These are phyloP conservation scores for Zophobas atratus DNA, from an alignment of 1,140 invertebrate genomes.

Conservation along the genomic window DNA sequence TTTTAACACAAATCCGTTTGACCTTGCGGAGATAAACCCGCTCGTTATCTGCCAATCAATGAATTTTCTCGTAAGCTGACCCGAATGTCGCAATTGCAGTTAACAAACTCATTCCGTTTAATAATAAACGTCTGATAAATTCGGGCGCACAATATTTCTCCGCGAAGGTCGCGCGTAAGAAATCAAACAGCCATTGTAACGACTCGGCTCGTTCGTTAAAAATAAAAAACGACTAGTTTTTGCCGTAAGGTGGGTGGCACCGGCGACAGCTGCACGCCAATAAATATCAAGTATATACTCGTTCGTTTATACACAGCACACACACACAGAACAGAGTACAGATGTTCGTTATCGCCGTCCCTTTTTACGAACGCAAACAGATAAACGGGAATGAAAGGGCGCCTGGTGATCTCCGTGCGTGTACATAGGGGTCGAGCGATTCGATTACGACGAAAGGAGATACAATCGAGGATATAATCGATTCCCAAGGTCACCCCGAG, in stretches of 20 bases:
- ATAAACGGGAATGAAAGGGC: conserved; percentile 35
- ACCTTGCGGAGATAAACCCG: background rate
- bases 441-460: conserved; percentile 9
- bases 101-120: background rate
- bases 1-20: background rate
- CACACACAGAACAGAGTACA: conserved; percentile 21
- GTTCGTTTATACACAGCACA: conserved; percentile 35
- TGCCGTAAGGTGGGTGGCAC: conserved; percentile 44
- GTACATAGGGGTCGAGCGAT: conserved; percentile 6
- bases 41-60: background rate
- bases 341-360: conserved; percentile 47
- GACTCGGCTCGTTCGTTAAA: conserved; percentile 18
- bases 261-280: conserved; percentile 46
- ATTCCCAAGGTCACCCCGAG: conserved; percentile 25
- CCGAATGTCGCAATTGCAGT: conserved; percentile 9
- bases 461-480: conserved; percentile 8
- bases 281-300: conserved; percentile 49
- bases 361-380: conserved; percentile 35
- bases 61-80: background rate
- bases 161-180: conserved; percentile 20
- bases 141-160: conserved; percentile 4
- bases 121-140: conserved; percentile 10
- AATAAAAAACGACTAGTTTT: conserved; percentile 42
- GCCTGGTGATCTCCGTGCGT: conserved; percentile 5
- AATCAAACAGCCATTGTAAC: conserved; percentile 22